phyloP scores from a whole-genome alignment of 2,797 vertebrate species.

The Pangasius macronema region DNA sequence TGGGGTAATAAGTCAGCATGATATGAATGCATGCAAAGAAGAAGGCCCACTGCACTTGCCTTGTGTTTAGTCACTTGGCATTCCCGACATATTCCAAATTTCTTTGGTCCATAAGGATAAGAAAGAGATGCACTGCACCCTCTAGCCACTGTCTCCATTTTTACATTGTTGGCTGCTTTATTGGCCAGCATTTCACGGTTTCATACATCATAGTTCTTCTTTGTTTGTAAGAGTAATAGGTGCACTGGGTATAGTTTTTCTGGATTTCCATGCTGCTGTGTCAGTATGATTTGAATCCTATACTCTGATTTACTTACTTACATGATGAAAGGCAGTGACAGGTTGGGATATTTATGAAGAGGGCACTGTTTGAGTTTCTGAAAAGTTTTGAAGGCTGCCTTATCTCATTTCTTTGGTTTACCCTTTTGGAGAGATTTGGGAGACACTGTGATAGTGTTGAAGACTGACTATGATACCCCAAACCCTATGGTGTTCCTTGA shows the following conservation, averaged over 20 bases:
- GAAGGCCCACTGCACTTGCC: constrained; percentile 9
- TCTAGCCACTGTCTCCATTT: neutral
- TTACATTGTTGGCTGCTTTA: neutral
- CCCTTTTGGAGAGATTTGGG: neutral
- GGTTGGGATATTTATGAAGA: neutral
- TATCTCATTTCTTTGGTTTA: constrained; percentile 2
- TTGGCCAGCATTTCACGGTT: neutral
- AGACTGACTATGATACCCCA: neutral
- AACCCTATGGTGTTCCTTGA: neutral
- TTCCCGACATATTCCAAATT: constrained; percentile 29
- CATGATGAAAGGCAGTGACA: neutral
- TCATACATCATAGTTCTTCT: neutral
- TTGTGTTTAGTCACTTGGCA: constrained; percentile 25
- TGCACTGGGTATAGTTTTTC: neutral
- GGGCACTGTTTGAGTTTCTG: neutral
- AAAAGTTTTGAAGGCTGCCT: neutral
- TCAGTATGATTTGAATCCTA: neutral
- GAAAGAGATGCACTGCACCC: neutral
- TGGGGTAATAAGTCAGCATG: constrained; percentile 6
- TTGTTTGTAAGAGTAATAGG: neutral
- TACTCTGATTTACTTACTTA: neutral
- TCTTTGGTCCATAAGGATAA: neutral
- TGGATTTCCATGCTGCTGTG: neutral
- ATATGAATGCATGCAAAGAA: constrained; percentile 5
- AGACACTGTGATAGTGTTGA: neutral